phyloP scores from a whole-genome alignment of 1,140 invertebrate genomes.

The Tetramorium alpestre region DNA sequence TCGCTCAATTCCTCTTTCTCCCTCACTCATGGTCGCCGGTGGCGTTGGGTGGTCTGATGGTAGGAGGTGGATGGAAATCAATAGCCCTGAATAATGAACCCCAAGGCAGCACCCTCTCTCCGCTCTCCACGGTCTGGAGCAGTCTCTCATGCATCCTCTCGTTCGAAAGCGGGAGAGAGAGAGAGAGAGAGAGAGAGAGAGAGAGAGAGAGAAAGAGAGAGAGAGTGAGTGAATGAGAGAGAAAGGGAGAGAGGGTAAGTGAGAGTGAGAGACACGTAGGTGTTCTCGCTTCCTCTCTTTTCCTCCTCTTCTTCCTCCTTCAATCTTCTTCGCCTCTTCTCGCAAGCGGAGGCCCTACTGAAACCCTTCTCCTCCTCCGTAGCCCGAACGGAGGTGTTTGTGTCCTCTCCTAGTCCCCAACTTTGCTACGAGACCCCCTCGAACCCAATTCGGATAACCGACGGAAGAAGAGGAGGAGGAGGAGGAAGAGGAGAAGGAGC shows the following conservation, averaged over 20 bases:
- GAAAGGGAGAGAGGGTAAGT: neutral
- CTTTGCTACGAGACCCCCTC: constrained; percentile 76
- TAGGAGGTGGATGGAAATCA: constrained; percentile 84
- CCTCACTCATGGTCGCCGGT: constrained; percentile 73
- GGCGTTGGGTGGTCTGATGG: constrained; percentile 79
- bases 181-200: constrained; percentile 28
- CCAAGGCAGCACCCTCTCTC: constrained; percentile 80
- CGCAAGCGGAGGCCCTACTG: constrained; percentile 66
- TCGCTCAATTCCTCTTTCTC: constrained; percentile 59
- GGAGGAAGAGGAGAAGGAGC: constrained; percentile 61
- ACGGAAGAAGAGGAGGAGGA: constrained; percentile 72
- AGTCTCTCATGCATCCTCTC: constrained; percentile 79
- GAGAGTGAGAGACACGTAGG: neutral
- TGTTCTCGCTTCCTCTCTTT: constrained; percentile 52
- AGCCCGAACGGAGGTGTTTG: constrained; percentile 77
- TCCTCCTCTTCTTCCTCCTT: constrained; percentile 57
- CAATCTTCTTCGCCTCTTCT: constrained; percentile 60
- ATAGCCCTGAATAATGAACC: constrained; percentile 85
- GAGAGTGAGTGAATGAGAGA: neutral
- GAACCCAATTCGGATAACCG: constrained; percentile 79
- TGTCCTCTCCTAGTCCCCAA: constrained; percentile 77
- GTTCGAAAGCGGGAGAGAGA: constrained; percentile 71
- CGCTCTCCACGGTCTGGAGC: constrained; percentile 76
- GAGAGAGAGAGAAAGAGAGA: constrained; percentile 19
- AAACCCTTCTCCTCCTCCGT: constrained; percentile 64